phyloP scores from a whole-genome alignment of 2,113 vertebrate species.

The Equus quagga region DNA sequence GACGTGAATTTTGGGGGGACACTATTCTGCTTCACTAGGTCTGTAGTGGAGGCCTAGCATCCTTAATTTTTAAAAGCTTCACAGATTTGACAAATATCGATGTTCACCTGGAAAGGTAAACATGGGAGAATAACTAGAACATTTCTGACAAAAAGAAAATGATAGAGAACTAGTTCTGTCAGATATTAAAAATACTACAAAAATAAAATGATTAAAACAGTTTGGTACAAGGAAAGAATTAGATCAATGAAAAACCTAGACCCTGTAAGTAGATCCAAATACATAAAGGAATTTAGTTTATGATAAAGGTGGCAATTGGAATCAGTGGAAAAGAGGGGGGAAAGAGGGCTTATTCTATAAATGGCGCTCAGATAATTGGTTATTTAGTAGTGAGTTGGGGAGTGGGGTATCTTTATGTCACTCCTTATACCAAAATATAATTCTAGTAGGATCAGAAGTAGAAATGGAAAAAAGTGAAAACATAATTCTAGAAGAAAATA shows the following conservation, averaged over 20 bases:
- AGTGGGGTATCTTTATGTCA: background rate
- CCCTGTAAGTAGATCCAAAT: background rate
- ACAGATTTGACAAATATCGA: background rate
- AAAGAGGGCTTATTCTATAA: background rate
- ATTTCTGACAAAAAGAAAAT: background rate
- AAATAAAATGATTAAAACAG: background rate
- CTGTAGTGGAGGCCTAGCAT: background rate
- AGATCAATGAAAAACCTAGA: background rate
- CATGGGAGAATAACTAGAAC: background rate
- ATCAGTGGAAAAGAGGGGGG: background rate
- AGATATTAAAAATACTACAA: background rate
- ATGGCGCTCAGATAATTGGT: background rate
- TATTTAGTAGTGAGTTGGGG: background rate
- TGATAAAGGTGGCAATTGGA: background rate
- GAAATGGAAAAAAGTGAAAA: conserved; percentile 7
- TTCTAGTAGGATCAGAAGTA: background rate
- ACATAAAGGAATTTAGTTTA: background rate
- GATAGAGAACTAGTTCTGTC: background rate
- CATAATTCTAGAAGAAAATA: background rate
- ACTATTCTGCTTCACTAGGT: background rate
- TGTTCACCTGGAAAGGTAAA: background rate
- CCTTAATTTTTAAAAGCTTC: conserved; percentile 15
- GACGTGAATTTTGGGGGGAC: background rate
- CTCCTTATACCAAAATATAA: background rate
- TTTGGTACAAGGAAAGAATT: background rate